Evolutionary conservation across 2,797 vertebrate species (phyloP).

Genomic region (Clamator glandarius): DNA sequence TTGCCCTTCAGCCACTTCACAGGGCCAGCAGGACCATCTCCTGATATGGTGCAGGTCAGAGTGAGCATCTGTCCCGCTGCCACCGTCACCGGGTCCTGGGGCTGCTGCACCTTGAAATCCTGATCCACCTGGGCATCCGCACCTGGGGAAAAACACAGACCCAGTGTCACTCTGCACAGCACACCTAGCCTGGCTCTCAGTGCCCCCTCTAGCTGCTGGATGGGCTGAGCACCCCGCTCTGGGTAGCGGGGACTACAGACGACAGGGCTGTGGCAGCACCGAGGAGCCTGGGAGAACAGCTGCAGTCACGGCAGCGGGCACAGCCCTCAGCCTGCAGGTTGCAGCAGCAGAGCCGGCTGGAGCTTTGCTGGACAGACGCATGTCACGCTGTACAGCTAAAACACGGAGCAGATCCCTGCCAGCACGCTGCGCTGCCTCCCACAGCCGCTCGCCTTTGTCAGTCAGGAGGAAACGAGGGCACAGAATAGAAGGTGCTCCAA

Average conservation of each 20-base stretch:
- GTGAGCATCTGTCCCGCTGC: too few relatives aligned
- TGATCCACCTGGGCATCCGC: too few relatives aligned
- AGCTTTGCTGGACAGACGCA: accelerated
- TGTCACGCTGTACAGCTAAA: accelerated
- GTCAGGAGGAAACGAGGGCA: neutral
- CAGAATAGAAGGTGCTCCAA: accelerated
- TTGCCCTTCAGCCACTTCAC: too few relatives aligned
- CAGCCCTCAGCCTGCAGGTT: neutral
- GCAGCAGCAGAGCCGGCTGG: accelerated
- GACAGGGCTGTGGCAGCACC: accelerated
- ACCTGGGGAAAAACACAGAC: neutral
- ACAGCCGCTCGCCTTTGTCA: neutral
- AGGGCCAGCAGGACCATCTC: too few relatives aligned
- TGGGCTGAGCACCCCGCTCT: neutral
- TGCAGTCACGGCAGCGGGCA: accelerated
- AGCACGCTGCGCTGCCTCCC: accelerated
- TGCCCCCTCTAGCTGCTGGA: neutral
- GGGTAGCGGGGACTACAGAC: accelerated
- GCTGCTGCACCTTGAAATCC: too few relatives aligned
- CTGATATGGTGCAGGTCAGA: too few relatives aligned
- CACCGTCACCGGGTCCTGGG: too few relatives aligned
- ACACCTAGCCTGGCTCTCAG: neutral
- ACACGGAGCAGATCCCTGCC: neutral
- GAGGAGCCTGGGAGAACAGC: neutral
- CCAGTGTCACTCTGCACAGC: accelerated